Evolutionary conservation across 2,113 vertebrate species (phyloP).

Genomic region (Ginglymostoma cirratum): DNA sequence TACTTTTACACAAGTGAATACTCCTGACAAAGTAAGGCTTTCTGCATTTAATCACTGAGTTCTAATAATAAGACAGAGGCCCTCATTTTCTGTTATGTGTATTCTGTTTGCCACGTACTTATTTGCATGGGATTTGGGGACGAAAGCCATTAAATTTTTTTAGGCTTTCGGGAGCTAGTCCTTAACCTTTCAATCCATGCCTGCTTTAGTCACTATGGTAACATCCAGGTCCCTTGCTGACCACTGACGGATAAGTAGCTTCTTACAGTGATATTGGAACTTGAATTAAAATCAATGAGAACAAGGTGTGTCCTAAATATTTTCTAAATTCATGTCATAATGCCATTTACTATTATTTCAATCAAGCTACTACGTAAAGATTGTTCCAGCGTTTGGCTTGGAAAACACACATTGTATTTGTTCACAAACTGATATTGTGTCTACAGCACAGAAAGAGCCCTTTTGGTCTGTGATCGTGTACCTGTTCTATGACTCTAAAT

Average conservation of each 20-base stretch:
- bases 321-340: background rate
- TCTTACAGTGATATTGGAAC: background rate
- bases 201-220: constrained; percentile 8
- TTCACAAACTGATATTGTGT: background rate
- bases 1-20: background rate
- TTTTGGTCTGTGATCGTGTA: too few relatives aligned
- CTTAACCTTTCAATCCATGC: background rate
- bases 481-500: too few relatives aligned
- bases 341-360: background rate
- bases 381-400: background rate
- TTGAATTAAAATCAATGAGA: background rate
- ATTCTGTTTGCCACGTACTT: background rate
- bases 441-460: background rate
- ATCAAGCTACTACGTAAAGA: background rate
- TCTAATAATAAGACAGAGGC: background rate
- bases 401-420: background rate
- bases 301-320: background rate
- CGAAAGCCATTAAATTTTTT: background rate
- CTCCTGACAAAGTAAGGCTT: background rate
- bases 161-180: background rate
- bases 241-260: background rate
- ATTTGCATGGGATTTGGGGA: constrained; percentile 28
- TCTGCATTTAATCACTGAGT: background rate
- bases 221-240: background rate
- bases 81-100: background rate